phyloP scores from a whole-genome alignment of 1,140 invertebrate genomes.

The Chironomus striatipennis region DNA sequence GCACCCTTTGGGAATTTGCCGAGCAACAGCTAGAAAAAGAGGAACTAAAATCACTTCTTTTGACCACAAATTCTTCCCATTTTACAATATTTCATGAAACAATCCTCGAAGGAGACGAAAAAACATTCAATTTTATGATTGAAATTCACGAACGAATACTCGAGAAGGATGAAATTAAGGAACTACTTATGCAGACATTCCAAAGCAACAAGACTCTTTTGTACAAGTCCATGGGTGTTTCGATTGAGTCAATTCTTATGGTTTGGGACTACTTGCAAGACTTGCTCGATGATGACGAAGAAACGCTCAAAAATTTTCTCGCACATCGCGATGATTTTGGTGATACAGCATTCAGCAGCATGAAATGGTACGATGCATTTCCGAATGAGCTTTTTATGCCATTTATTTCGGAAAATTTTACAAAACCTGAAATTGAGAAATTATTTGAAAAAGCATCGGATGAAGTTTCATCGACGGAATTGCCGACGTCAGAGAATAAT shows the following conservation, averaged over 20 bases:
- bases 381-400: background rate
- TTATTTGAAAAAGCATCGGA: background rate
- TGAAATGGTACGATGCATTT: conserved; percentile 8
- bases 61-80: background rate
- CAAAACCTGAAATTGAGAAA: background rate
- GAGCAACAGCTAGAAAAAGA: background rate
- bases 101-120: background rate
- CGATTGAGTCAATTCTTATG: background rate
- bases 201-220: background rate
- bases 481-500: background rate
- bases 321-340: background rate
- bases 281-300: background rate
- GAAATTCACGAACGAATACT: background rate
- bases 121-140: background rate
- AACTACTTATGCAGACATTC: background rate
- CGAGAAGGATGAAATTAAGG: background rate
- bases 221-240: background rate
- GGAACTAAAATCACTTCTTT: background rate
- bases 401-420: background rate
- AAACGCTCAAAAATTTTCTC: background rate
- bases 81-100: conserved; percentile 9
- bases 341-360: background rate
- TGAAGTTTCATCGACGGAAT: background rate
- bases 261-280: background rate
- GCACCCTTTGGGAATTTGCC: background rate